Conservation (phyloP, 1,140 invertebrate species). For the Apis cerana region DNA sequence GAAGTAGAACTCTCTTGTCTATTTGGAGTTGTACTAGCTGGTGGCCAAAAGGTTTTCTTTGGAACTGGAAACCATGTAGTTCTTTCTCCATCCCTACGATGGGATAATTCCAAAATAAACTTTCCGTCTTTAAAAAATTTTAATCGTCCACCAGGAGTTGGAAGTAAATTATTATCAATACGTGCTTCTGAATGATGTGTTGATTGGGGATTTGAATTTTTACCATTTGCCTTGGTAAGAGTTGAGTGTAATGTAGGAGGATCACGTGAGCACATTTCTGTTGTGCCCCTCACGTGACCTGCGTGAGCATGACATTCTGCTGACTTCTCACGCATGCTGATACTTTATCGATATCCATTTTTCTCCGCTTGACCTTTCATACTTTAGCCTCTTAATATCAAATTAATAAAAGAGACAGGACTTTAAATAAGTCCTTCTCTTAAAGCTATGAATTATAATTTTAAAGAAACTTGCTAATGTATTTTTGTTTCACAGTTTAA, state of each 20-base stretch:
- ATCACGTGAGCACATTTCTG: conserved; percentile 81
- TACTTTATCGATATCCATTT: conserved; percentile 76
- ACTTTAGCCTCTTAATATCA: conserved; percentile 52
- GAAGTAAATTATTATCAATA: conserved; percentile 68
- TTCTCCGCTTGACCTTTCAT: conserved; percentile 76
- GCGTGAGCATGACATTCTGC: conserved; percentile 80
- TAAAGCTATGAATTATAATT: conserved; percentile 21
- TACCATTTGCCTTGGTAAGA: conserved; percentile 78
- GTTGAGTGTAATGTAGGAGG: conserved; percentile 77
- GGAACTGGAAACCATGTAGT: conserved; percentile 93
- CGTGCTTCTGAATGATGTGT: conserved; percentile 70
- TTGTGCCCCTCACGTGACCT: conserved; percentile 79
- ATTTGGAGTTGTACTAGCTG: conserved; percentile 84
- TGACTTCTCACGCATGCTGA: conserved; percentile 80
- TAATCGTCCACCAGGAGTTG: conserved; percentile 81
- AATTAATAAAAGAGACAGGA: conserved; percentile 12
- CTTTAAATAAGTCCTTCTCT: conserved; percentile 22
- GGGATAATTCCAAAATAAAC: conserved; percentile 92
- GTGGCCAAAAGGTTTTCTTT: conserved; percentile 92
- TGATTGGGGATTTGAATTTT: conserved; percentile 75
- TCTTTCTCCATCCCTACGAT: conserved; percentile 89
- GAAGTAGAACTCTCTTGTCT: conserved; percentile 85
- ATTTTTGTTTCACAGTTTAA: conserved; percentile 35
- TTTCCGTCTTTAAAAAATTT: conserved; percentile 90
- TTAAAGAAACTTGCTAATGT: conserved; percentile 1